Evolutionary conservation across 2,888 invertebrate species (phyloP), one percentile per base, ranked within the genome.

Genomic region (Tetropium fuscum): DNA sequence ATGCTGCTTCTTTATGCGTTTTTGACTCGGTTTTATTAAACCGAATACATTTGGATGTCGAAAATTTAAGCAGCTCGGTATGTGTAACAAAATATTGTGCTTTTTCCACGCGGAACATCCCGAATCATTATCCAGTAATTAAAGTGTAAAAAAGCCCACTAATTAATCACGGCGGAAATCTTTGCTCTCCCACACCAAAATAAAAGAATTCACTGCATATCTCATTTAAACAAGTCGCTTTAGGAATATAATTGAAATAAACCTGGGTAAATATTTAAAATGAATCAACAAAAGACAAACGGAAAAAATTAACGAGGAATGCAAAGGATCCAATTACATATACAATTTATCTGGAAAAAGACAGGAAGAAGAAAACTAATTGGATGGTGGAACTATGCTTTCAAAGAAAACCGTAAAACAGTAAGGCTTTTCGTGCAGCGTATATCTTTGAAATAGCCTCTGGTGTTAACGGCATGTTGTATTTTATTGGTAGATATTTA

Each of bases 11-110:
- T 49, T 49, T 49, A 49, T 36, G 48, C 32, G 36, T 49, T 49
- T 49, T 49, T 49, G 48, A 49, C 48, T 36, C 15, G 48, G 25
- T 38, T 49, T 49, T 49, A 49, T 49, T 49, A 49, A 49, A 49
- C 48, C 20, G 25, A 20, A 49, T 49, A 47, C 48, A 38, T 49
- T 49, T 22, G 22, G 13, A 19, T 36, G 38, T 49, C 38, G 36
- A 36, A 25, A 43, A 22, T 22, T 11, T 19, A 19, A 43, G 43
- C 16, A 6, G 18, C 16, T 19, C 4, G 4, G 4, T 10, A 38
- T 18, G 7, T 34, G 7, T 15, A 34, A 13, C 34, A 13, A 34
- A 44, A 44, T 30, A 44, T 44, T 20, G n/a, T n/a, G n/a, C n/a
- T n/a, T n/a, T n/a, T n/a, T n/a, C n/a, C n/a, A n/a, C n/a, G n/a